Conservation (phyloP, 2,113 vertebrate species). For the Zosterops hypoxanthus region DNA sequence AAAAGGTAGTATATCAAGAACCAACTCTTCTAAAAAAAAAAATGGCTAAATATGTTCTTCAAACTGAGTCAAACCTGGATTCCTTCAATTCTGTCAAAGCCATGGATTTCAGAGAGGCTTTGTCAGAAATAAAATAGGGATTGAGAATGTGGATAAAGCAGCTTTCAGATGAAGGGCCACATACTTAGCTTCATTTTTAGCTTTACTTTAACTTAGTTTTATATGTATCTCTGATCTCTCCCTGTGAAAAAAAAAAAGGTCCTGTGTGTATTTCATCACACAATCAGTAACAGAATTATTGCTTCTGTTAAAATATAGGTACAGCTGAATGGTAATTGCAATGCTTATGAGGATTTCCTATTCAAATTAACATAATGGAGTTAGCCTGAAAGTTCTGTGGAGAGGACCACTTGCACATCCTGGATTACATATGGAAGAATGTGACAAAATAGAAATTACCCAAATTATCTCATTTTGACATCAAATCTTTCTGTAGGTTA, state of each 20-base stretch:
- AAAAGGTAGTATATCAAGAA: neutral
- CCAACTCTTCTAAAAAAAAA: neutral
- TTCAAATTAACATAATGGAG: neutral
- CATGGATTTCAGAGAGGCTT: neutral
- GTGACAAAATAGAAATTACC: constrained; percentile 49
- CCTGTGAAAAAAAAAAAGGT: neutral
- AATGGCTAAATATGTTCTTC: neutral
- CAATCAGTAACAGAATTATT: neutral
- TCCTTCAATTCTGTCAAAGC: neutral
- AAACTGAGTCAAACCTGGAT: neutral
- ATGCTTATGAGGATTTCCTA: neutral
- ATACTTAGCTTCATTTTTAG: neutral
- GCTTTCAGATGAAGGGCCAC: neutral
- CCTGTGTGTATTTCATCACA: neutral
- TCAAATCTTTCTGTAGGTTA: neutral
- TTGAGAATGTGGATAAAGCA: constrained; percentile 15
- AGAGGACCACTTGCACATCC: constrained; percentile 32
- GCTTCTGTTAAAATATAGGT: neutral
- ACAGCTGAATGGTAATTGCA: neutral
- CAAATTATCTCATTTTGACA: neutral
- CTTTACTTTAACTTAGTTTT: constrained; percentile 1
- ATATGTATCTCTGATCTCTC: neutral
- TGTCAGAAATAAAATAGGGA: constrained; percentile 36
- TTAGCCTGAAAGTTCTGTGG: neutral
- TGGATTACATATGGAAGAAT: constrained; percentile 52